phyloP scores from a whole-genome alignment of 1,140 invertebrate genomes.

The Bombus balteatus region DNA sequence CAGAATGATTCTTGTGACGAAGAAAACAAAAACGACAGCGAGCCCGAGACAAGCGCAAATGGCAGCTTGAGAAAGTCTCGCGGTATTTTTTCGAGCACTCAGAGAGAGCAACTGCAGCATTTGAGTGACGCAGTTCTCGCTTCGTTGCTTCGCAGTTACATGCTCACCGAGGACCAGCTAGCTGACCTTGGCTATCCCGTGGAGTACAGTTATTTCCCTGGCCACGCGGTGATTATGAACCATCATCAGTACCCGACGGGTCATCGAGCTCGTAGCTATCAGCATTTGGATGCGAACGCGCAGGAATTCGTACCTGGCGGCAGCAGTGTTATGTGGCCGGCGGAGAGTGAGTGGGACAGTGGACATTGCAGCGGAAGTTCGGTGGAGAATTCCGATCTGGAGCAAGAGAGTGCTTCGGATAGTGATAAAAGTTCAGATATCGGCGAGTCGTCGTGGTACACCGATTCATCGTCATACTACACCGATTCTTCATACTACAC shows the following conservation, averaged over 20 bases:
- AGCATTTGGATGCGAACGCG: conserved; percentile 85
- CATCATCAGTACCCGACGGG: conserved; percentile 13
- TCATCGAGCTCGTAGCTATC: conserved; percentile 62
- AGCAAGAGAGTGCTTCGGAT: conserved; percentile 80
- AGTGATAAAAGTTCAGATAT: conserved; percentile 79
- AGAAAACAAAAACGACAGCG: background rate
- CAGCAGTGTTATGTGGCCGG: background rate
- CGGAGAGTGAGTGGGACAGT: conserved; percentile 56
- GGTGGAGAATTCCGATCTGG: conserved; percentile 67
- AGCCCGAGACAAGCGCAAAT: accelerated
- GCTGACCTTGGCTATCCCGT: conserved; percentile 89
- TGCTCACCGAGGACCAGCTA: conserved; percentile 86
- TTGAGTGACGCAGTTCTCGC: conserved; percentile 78
- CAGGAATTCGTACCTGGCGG: conserved; percentile 85
- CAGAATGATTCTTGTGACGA: background rate
- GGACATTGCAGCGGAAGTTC: conserved; percentile 66
- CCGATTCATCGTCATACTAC: too few relatives aligned
- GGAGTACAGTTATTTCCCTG: conserved; percentile 84
- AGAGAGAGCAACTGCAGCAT: conserved; percentile 43
- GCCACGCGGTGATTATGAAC: conserved; percentile 84
- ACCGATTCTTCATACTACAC: background rate
- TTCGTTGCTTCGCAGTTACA: conserved; percentile 83
- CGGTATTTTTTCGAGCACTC: background rate
- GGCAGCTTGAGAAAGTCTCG: background rate
- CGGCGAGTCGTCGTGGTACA: conserved; percentile 62